Base-by-base conservation (phyloP, 2,797 vertebrate species). In the Gastrophryne carolinensis region DNA sequence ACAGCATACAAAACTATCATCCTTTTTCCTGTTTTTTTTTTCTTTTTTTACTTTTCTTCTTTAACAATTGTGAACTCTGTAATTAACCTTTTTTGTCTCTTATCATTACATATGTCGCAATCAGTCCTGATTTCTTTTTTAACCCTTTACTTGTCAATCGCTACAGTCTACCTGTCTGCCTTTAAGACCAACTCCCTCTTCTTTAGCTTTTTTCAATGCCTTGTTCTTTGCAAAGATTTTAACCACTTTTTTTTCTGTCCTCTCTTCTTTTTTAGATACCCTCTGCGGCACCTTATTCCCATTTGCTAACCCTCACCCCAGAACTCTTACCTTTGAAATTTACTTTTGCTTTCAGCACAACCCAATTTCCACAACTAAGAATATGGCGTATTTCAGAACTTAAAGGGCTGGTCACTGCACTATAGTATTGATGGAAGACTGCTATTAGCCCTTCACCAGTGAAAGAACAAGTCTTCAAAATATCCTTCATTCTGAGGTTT, bases 141-240 rank as follows among this genome's bases (percentile, higher is more conserved):
- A 4, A 26, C 53, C 50, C 24, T 35, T 29, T 58, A 74, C 72
- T 62, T 54, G 30, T 11, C 21, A n/a, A n/a, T n/a, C n/a, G 5
- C 32, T 72, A 86, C 90, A 88, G 86, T 88, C 83, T 7, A 17
- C 39, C 39, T 88, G 84, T 83, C 87, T 87, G 84, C 88, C 86
- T 87, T 87, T 89, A 86, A 86, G 86, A 29, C 30, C 54, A 29
- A 64, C 34, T 29, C 32, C 39, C 35, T 35, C 26, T n/a, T 32
- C 50, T 29, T n/a, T 29, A 19, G 29, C 21, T n/a, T 17, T 47
- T 30, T 12, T 34, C 54, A 39, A 23, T 57, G 17, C 26, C 54
- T 29, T 17, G 19, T 68, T n/a, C 24, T 24, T 41, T 19, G 1
- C 9, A 34, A 10, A 10, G 58, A 27, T 35, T 9, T 10, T 2